These are phyloP conservation scores for Crax fasciolata DNA, from an alignment of 2,797 vertebrate genomes.

Conservation along the genomic window DNA sequence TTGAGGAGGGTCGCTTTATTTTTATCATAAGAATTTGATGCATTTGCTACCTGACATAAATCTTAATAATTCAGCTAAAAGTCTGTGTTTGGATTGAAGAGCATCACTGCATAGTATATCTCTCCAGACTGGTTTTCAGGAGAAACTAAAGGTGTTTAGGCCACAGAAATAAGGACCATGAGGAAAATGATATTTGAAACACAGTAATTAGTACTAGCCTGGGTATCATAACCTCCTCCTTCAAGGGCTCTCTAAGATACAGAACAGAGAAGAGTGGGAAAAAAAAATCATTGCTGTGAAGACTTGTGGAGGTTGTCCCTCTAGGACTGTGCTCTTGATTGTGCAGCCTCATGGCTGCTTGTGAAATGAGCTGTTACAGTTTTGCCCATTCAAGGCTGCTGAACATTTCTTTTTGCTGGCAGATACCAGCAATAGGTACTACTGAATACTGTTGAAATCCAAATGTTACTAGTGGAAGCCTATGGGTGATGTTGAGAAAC, in stretches of 20 bases:
- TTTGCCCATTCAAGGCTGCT: not conserved
- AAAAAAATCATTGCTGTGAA: not conserved
- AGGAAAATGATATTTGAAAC: not conserved
- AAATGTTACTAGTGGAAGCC: not conserved
- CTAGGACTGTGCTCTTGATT: not conserved
- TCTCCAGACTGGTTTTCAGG: not conserved
- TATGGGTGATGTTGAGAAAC: conserved; percentile 2
- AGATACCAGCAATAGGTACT: not conserved
- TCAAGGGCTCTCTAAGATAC: not conserved
- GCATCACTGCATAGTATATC: not conserved
- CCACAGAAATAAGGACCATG: not conserved
- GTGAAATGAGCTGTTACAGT: not conserved
- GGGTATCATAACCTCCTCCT: not conserved
- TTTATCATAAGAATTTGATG: not conserved
- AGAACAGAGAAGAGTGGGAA: not conserved
- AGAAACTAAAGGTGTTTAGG: not conserved
- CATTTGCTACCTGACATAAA: not conserved
- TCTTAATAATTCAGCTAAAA: conserved; percentile 7
- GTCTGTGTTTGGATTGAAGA: not conserved
- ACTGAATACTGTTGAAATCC: not conserved
- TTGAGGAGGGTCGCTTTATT: not conserved
- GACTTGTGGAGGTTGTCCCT: not conserved
- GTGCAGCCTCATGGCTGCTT: not conserved
- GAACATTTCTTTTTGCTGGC: not conserved
- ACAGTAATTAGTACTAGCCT: not conserved